Percentiles rank a stretch among this genome's conserved stretches.
These are phyloP conservation scores for Netelia inedita DNA, from an alignment of 2,888 invertebrate genomes.

Conservation along the genomic window DNA sequence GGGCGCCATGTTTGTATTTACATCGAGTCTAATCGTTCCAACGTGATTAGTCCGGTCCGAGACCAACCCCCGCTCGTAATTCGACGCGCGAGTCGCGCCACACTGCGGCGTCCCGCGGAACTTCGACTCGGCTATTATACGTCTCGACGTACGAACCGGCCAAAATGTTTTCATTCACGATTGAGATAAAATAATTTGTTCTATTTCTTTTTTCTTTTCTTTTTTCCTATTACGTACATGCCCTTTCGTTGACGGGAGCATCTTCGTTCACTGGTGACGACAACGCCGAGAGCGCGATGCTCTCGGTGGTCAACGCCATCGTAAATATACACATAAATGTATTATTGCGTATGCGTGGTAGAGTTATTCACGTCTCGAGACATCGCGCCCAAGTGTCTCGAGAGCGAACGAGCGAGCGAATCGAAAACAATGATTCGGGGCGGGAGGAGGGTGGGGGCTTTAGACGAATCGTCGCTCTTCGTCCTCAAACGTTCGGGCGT, in stretches of 20 bases:
- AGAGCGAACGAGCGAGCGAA: not conserved
- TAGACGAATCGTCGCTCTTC: no score
- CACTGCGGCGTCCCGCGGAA: no score
- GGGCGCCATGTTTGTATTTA: slow-evolving; percentile 50
- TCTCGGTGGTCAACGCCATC: slow-evolving; percentile 83
- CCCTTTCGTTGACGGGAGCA: slow-evolving; percentile 70
- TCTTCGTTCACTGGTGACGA: slow-evolving; percentile 73
- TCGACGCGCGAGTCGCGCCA: no score
- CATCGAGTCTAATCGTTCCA: slow-evolving; percentile 26
- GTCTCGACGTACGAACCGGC: no score
- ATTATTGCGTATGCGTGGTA: slow-evolving; percentile 11
- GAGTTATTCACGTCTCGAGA: slow-evolving; percentile 32
- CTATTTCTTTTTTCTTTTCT: not conserved
- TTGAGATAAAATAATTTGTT: not conserved
- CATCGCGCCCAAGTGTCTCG: not conserved
- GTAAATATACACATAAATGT: slow-evolving; percentile 58
- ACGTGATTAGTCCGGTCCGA: not conserved
- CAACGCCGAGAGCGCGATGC: slow-evolving; percentile 76
- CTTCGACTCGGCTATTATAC: no score
- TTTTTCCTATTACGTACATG: slow-evolving; percentile 70
- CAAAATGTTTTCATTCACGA: not conserved
- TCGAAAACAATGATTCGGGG: not conserved
- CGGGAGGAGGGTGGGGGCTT: no score
- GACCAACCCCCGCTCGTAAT: no score
- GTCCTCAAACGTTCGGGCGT: no score